A percentile compares a stretch with the other conserved stretches of the same genome.
Conservation (phyloP, 2,113 vertebrate genomes). For the Cacatua alba region DNA sequence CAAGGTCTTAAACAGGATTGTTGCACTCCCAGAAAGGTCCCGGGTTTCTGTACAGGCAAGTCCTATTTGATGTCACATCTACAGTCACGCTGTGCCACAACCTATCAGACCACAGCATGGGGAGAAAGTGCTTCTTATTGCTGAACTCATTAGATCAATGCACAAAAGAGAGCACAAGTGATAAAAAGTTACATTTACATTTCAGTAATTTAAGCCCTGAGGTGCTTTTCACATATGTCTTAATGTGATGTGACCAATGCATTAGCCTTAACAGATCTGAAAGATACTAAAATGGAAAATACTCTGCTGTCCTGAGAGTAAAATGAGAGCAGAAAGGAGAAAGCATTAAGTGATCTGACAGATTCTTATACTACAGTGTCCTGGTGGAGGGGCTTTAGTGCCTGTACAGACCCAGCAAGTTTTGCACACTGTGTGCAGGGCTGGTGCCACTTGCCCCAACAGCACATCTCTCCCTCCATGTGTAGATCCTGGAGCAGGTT, state of each 20-base stretch:
- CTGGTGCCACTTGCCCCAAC: background rate
- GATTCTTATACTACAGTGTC: background rate
- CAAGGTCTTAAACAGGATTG: background rate
- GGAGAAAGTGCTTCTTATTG: background rate
- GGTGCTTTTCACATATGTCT: background rate
- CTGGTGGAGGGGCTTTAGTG: background rate
- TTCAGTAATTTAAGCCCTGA: background rate
- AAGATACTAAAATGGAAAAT: background rate
- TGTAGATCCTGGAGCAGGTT: background rate
- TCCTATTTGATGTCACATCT: background rate
- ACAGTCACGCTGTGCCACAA: background rate
- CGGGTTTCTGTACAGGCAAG: background rate
- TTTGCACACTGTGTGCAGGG: background rate
- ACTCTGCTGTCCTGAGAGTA: background rate
- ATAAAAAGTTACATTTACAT: background rate
- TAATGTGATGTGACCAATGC: background rate
- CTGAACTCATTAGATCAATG: background rate
- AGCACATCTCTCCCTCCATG: background rate
- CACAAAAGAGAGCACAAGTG: background rate
- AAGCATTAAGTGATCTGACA: background rate
- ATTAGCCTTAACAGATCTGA: background rate
- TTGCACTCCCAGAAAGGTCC: background rate
- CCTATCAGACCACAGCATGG: background rate
- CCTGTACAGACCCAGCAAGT: rapidly evolving
- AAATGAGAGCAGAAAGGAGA: background rate